Conservation (phyloP, 2,888 invertebrate species). For the Ephialtes manifestator region DNA sequence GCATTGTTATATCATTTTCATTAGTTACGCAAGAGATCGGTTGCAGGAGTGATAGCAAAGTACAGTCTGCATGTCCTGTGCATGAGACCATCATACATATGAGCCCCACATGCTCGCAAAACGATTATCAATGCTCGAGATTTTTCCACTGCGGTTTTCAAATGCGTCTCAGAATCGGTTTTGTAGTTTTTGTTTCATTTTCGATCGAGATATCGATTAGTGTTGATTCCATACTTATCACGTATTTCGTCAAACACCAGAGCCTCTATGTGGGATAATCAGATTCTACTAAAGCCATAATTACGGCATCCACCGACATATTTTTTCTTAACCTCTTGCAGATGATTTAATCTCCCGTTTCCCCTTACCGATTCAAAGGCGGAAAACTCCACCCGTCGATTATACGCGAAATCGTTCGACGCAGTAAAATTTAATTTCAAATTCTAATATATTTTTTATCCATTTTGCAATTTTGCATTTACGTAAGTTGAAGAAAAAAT, state of each 20-base stretch:
- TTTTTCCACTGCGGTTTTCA: background rate
- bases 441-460: background rate
- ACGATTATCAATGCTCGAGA: conserved; percentile 28
- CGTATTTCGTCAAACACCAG: background rate
- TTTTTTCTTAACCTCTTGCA: background rate
- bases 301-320: background rate
- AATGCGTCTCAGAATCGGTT: background rate
- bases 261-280: background rate
- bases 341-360: background rate
- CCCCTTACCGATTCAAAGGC: background rate
- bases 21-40: conserved; percentile 54
- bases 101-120: background rate
- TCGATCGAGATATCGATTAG: conserved; percentile 5
- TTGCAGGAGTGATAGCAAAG: conserved; percentile 7
- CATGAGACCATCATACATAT: background rate
- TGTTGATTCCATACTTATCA: background rate
- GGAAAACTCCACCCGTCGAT: background rate
- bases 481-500: background rate
- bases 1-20: conserved; percentile 56
- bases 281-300: conserved; percentile 5
- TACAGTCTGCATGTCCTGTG: background rate
- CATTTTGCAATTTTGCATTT: background rate
- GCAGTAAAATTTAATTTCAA: background rate
- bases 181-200: background rate
- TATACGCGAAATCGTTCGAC: background rate